Evolutionary conservation across 1,140 invertebrate genomes (phyloP).

Genomic region (Dendroctonus ponderosae): DNA sequence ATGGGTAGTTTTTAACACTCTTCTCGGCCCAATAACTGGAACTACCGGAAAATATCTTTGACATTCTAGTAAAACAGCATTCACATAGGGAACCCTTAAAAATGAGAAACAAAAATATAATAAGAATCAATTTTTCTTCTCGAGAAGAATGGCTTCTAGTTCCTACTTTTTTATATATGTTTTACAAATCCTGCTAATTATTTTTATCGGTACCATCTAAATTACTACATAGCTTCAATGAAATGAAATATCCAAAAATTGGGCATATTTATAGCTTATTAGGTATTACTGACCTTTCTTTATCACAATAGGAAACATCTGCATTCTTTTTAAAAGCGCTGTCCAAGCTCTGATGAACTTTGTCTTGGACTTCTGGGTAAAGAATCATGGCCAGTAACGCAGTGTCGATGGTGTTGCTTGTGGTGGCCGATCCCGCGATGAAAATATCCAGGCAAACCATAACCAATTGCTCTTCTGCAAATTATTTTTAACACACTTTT

Average conservation of each 20-base stretch:
- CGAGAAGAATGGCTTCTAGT: no score
- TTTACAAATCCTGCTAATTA: no score
- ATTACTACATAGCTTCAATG: no score
- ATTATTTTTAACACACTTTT: no score
- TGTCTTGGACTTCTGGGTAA: constrained; percentile 64
- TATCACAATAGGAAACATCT: constrained; percentile 60
- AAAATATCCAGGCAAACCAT: constrained; percentile 68
- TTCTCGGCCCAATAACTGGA: constrained; percentile 66
- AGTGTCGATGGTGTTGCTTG: constrained; percentile 63
- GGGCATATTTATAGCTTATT: neutral
- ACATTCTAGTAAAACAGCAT: constrained; percentile 62
- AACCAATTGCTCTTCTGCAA: constrained; percentile 62
- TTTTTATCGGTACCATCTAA: no score
- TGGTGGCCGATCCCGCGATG: constrained; percentile 70
- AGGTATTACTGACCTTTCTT: constrained; percentile 52
- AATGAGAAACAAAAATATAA: neutral
- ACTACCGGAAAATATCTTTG: constrained; percentile 60
- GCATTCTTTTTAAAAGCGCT: constrained; percentile 59
- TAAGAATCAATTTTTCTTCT: no score
- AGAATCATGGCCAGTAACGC: constrained; percentile 64
- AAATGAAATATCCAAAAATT: no score
- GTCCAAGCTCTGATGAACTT: constrained; percentile 69
- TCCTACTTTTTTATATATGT: no score
- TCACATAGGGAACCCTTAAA: constrained; percentile 51
- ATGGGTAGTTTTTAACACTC: constrained; percentile 36